Evolutionary conservation across 1,140 invertebrate genomes (phyloP).

Genomic region (Drosophila nigromelanica): DNA sequence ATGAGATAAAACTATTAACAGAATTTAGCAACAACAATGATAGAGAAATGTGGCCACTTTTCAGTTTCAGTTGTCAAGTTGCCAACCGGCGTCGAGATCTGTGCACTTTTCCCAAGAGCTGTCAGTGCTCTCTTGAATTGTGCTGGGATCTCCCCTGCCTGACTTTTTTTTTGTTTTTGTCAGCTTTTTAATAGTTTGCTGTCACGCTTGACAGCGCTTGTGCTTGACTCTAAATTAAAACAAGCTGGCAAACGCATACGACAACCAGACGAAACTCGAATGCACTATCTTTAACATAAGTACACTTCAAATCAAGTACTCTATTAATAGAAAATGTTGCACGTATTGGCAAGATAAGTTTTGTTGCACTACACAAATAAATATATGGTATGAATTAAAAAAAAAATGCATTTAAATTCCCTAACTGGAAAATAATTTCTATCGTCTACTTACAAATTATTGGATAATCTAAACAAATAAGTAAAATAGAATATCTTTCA

Average conservation of each 20-base stretch:
- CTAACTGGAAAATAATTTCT: too few relatives aligned
- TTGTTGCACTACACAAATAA: too few relatives aligned
- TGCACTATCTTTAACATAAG: neutral
- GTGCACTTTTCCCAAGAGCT: conserved; percentile 68
- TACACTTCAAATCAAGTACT: neutral
- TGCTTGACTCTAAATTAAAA: conserved; percentile 76
- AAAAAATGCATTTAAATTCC: too few relatives aligned
- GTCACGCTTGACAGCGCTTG: conserved; percentile 68
- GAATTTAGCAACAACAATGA: conserved; percentile 79
- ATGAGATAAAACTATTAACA: conserved; percentile 77
- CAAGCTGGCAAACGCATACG: neutral
- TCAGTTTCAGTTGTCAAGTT: conserved; percentile 67
- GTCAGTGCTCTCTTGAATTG: conserved; percentile 61
- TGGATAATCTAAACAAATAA: too few relatives aligned
- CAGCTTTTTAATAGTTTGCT: conserved; percentile 60
- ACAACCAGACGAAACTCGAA: neutral
- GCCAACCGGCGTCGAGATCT: neutral
- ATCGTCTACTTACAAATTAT: too few relatives aligned
- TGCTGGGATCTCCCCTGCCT: conserved; percentile 35
- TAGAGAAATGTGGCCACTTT: conserved; percentile 75
- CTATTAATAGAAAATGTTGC: neutral
- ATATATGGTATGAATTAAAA: too few relatives aligned
- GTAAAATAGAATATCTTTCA: too few relatives aligned
- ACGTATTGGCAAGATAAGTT: too few relatives aligned
- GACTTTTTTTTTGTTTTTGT: conserved; percentile 58